A percentile compares a stretch with the other conserved stretches of the same genome.
Evolutionary conservation across 1,140 invertebrate genomes (phyloP).

Genomic region (Dendroctonus ponderosae): DNA sequence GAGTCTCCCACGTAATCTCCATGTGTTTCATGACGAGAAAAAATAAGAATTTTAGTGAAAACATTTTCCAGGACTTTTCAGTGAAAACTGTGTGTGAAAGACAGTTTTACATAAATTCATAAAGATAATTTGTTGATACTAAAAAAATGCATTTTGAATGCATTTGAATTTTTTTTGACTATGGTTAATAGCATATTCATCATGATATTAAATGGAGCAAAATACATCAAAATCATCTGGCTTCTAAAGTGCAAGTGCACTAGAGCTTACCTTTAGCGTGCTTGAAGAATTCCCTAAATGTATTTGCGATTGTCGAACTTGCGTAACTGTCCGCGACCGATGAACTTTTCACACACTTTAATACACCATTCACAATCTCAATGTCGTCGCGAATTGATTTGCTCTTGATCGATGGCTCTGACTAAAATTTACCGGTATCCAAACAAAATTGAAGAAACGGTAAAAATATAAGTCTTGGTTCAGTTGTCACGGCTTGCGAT

Average conservation of each 20-base stretch:
- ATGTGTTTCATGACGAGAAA: too few species aligned
- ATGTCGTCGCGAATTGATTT: slow-evolving; percentile 17
- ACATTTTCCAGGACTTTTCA: too few species aligned
- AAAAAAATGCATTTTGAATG: too few species aligned
- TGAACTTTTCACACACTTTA: slow-evolving; percentile 29
- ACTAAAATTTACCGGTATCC: slow-evolving; percentile 3
- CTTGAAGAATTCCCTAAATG: slow-evolving; percentile 7
- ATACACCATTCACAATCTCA: slow-evolving; percentile 29
- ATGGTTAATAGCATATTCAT: too few species aligned
- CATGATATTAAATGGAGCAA: too few species aligned
- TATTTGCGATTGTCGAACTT: slow-evolving; percentile 1
- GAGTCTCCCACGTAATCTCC: too few species aligned
- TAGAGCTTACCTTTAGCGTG: slow-evolving; percentile 7
- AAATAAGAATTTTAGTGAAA: too few species aligned
- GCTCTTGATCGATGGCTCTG: background rate
- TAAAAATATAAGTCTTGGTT: slow-evolving; percentile 11
- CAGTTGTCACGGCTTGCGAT: background rate
- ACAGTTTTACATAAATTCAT: too few species aligned
- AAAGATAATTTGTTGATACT: too few species aligned
- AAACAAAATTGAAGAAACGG: slow-evolving; percentile 14
- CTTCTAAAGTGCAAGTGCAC: background rate
- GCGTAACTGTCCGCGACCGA: slow-evolving; percentile 12
- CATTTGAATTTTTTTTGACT: too few species aligned
- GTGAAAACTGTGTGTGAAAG: too few species aligned
- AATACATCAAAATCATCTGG: too few species aligned